A percentile compares a stretch with the other conserved stretches of the same genome.
phyloP scores from a whole-genome alignment of 2,888 invertebrate species.

The Neocrepidodera transversa region DNA sequence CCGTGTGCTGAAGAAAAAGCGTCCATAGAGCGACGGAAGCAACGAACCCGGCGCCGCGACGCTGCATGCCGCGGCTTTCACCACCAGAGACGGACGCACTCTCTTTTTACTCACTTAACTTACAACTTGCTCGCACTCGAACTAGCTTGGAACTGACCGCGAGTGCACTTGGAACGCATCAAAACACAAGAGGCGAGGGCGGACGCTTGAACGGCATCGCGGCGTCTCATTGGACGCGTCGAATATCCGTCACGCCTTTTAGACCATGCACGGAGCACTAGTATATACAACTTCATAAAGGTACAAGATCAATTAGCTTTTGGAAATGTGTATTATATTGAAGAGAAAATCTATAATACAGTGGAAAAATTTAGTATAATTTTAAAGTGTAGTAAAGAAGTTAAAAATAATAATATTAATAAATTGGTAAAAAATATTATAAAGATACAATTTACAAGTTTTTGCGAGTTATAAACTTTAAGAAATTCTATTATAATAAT shows the following conservation, averaged over 20 bases:
- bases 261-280: constrained; percentile 34
- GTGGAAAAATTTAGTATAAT: too few relatives aligned
- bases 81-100: constrained; percentile 28
- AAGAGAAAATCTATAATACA: too few relatives aligned
- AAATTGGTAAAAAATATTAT: too few relatives aligned
- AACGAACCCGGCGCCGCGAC: constrained; percentile 55
- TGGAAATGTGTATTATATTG: too few relatives aligned
- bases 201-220: constrained; percentile 29
- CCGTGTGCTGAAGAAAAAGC: constrained; percentile 52
- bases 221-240: constrained; percentile 43
- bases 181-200: constrained; percentile 33
- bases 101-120: constrained; percentile 6
- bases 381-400: too few relatives aligned
- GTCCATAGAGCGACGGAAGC: constrained; percentile 56
- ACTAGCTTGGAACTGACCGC: constrained; percentile 36
- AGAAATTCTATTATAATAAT: too few relatives aligned
- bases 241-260: constrained; percentile 44
- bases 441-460: too few relatives aligned
- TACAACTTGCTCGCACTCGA: constrained; percentile 31
- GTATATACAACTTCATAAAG: constrained; percentile 37
- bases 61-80: constrained; percentile 52
- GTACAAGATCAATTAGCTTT: constrained; percentile 9
- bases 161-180: constrained; percentile 28
- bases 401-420: too few relatives aligned
- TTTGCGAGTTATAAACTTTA: too few relatives aligned